phyloP scores from a whole-genome alignment of 2,113 vertebrate genomes.

The Notarius lentiginosus region DNA sequence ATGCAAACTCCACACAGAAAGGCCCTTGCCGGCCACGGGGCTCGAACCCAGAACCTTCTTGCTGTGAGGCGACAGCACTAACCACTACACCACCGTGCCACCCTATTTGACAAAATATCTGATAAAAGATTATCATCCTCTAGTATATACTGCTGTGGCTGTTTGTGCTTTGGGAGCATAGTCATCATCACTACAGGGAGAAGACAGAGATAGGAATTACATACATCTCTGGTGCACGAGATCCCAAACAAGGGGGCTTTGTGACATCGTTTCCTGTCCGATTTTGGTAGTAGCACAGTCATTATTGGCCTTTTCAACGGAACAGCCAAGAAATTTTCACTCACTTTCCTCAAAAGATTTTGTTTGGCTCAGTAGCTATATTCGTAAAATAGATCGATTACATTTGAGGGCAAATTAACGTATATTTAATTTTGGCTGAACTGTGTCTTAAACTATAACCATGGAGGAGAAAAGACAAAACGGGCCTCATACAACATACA shows the following conservation, averaged over 20 bases:
- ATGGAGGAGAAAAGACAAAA: slow-evolving; percentile 16
- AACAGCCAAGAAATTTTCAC: background rate
- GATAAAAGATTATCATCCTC: background rate
- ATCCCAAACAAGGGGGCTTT: slow-evolving; percentile 23
- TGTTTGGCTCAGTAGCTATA: background rate
- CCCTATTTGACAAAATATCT: background rate
- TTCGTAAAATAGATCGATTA: background rate
- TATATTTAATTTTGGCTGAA: background rate
- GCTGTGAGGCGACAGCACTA: too few relatives aligned
- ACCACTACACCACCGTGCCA: too few relatives aligned
- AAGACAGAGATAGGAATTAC: slow-evolving; percentile 1
- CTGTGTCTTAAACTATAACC: background rate
- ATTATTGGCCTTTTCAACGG: background rate
- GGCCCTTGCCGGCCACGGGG: too few relatives aligned
- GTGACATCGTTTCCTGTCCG: slow-evolving; percentile 41
- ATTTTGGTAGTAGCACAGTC: slow-evolving; percentile 21
- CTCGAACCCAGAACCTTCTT: too few relatives aligned
- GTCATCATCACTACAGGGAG: background rate
- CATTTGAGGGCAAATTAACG: background rate
- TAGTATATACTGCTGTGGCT: background rate
- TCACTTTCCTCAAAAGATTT: background rate
- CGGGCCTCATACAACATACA: background rate
- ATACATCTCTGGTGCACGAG: background rate
- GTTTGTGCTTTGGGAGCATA: background rate
- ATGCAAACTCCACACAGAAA: too few relatives aligned